A percentile compares a stretch with the other conserved stretches of the same genome.
Evolutionary conservation across 2,113 vertebrate genomes (phyloP).

Genomic region (Murina feae): DNA sequence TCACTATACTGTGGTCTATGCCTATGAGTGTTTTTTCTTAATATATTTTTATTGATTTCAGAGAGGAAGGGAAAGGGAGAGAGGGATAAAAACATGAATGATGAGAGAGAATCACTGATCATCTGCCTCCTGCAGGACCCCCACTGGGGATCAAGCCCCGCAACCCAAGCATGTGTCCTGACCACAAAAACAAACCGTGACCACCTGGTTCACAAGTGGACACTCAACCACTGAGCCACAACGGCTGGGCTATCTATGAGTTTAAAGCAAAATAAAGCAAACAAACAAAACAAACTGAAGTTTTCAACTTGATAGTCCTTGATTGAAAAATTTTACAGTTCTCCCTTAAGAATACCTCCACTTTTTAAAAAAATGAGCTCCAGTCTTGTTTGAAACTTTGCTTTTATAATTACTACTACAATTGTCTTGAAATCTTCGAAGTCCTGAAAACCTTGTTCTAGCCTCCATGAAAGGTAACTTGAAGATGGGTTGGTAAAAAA

Average conservation of each 20-base stretch:
- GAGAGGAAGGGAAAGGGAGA: too few relatives aligned
- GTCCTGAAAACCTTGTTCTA: neutral
- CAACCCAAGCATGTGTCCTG: too few relatives aligned
- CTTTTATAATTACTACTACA: slow-evolving; percentile 3
- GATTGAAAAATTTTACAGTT: neutral
- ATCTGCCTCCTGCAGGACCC: too few relatives aligned
- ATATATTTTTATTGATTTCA: too few relatives aligned
- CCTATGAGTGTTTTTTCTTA: too few relatives aligned
- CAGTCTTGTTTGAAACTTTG: neutral
- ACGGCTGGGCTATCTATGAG: too few relatives aligned
- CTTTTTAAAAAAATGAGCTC: neutral
- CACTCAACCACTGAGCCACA: too few relatives aligned
- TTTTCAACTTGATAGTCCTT: neutral
- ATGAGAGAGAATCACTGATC: too few relatives aligned
- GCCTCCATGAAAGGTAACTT: neutral
- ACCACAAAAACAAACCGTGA: too few relatives aligned
- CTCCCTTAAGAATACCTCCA: neutral
- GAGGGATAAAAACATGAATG: too few relatives aligned
- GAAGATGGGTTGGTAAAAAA: neutral
- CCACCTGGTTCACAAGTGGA: too few relatives aligned
- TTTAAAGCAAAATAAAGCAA: neutral
- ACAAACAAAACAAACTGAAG: neutral
- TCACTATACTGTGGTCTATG: neutral
- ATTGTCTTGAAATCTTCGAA: neutral
- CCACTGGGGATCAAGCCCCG: too few relatives aligned